Percentiles rank a stretch among this genome's conserved stretches.
These are phyloP conservation scores for Coracias cyanogaster DNA, from an alignment of 2,797 vertebrate genomes.

Conservation along the genomic window DNA sequence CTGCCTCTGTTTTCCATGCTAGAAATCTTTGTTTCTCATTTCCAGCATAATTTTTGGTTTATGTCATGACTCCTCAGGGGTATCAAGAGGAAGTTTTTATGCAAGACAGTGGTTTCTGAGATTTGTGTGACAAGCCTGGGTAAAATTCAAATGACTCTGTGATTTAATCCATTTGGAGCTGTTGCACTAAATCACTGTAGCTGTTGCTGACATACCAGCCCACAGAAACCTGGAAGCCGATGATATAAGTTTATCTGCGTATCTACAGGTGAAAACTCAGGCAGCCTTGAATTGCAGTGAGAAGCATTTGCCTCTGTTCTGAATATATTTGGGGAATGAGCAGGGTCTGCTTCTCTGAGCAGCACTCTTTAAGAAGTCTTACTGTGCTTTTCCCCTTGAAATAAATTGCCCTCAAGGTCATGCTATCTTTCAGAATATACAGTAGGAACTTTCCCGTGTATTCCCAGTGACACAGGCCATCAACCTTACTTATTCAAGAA, in stretches of 20 bases:
- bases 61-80: conserved; percentile 58
- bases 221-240: conserved; percentile 72
- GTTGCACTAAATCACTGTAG: conserved; percentile 79
- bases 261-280: conserved; percentile 76
- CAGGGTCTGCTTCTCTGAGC: conserved; percentile 10
- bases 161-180: conserved; percentile 81
- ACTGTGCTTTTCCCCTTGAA: not conserved
- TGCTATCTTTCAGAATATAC: not conserved
- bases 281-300: conserved; percentile 56
- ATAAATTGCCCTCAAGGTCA: conserved; percentile 47
- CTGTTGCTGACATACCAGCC: conserved; percentile 70
- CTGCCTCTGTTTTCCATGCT: not conserved
- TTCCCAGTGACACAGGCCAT: not conserved
- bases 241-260: conserved; percentile 71
- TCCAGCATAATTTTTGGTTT: conserved; percentile 48
- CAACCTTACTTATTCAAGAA: not conserved
- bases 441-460: not conserved
- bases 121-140: conserved; percentile 80
- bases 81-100: conserved; percentile 76
- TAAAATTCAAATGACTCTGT: conserved; percentile 83
- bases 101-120: conserved; percentile 79
- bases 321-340: conserved; percentile 60
- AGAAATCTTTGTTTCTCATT: conserved; percentile 15
- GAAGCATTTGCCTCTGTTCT: conserved; percentile 41
- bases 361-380: not conserved